These are phyloP conservation scores for Dicyrtoma fusca DNA, from an alignment of 2,888 invertebrate species.

Conservation along the genomic window DNA sequence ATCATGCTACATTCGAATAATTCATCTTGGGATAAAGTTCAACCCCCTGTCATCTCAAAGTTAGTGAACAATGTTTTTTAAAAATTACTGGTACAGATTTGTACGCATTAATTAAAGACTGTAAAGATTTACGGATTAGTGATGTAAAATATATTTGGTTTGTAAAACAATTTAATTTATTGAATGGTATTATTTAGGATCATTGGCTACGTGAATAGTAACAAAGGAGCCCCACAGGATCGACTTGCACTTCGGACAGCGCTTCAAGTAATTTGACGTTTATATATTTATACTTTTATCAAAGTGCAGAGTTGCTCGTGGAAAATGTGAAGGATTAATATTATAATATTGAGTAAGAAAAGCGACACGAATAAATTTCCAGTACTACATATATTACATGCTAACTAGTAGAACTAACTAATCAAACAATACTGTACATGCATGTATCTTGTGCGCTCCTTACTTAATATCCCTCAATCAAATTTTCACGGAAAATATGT, in stretches of 20 bases:
- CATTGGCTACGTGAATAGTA: conserved; percentile 44
- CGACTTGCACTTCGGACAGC: conserved; percentile 47
- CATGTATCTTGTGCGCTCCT: too few species aligned
- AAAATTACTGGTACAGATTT: not conserved
- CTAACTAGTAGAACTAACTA: too few species aligned
- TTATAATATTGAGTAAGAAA: too few species aligned
- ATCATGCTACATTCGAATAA: conserved; percentile 46
- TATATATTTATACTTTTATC: not conserved
- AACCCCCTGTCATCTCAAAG: conserved; percentile 46
- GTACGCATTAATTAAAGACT: not conserved
- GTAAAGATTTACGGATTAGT: not conserved
- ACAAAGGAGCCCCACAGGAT: conserved; percentile 41
- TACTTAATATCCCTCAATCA: too few species aligned
- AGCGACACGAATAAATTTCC: too few species aligned
- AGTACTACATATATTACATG: too few species aligned
- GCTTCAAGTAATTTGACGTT: conserved; percentile 43
- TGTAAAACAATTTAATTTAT: too few species aligned
- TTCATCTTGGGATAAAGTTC: conserved; percentile 51
- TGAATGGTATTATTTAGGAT: conserved; percentile 43
- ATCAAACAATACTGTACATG: too few species aligned
- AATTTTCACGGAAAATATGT: too few species aligned
- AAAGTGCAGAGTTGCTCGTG: not conserved
- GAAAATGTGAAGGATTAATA: too few species aligned
- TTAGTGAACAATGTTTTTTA: conserved; percentile 14
- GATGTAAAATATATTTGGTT: not conserved